These are phyloP conservation scores for Bombyx huttoni DNA, from an alignment of 2,888 invertebrate species.

Conservation along the genomic window DNA sequence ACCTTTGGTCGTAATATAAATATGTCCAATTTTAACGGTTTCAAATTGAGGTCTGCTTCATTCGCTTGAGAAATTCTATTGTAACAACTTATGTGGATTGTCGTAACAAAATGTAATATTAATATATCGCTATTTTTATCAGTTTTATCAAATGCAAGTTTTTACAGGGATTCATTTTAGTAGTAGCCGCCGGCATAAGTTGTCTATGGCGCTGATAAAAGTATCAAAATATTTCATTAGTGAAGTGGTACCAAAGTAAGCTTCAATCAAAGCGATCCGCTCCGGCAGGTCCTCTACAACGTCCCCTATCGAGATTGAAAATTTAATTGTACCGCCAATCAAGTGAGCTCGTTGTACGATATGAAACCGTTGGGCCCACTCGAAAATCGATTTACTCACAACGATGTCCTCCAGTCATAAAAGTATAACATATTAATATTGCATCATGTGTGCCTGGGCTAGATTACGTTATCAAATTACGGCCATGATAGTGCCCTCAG, in stretches of 20 bases:
- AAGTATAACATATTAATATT: too few relatives aligned
- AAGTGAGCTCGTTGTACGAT: conserved; percentile 18
- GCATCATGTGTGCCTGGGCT: too few relatives aligned
- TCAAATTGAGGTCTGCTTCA: too few relatives aligned
- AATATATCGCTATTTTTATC: neutral
- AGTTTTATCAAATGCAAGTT: neutral
- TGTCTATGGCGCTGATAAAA: neutral
- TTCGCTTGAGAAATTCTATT: too few relatives aligned
- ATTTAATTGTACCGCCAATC: conserved; percentile 44
- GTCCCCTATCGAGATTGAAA: conserved; percentile 33
- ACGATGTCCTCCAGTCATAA: too few relatives aligned
- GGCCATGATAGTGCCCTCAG: too few relatives aligned
- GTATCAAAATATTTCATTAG: conserved; percentile 12
- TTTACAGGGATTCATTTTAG: neutral
- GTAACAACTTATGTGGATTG: too few relatives aligned
- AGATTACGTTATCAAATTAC: too few relatives aligned
- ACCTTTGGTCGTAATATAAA: too few relatives aligned
- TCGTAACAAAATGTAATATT: too few relatives aligned
- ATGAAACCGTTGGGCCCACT: conserved; percentile 16
- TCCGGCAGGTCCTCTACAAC: conserved; percentile 13
- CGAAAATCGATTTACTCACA: conserved; percentile 6
- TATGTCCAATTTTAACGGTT: too few relatives aligned
- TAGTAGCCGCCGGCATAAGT: neutral
- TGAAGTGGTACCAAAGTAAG: conserved; percentile 11
- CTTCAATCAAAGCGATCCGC: conserved; percentile 27